Evolutionary conservation across 2,888 invertebrate genomes (phyloP), one percentile per base, ranked within the genome.

Genomic region (Aphrophora alni): DNA sequence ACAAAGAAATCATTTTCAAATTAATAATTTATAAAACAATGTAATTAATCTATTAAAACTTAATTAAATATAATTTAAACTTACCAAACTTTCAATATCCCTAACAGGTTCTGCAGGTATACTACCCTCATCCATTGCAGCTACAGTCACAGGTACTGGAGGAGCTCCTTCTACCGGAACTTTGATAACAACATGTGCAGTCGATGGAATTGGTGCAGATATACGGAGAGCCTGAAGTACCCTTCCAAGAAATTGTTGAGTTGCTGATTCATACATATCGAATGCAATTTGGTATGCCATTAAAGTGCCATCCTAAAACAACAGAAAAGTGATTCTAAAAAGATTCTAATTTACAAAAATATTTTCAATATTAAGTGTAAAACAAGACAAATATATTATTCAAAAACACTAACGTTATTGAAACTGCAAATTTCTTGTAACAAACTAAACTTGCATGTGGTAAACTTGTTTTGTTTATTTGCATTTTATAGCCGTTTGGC

Each of bases 201-300:
- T 91, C 83, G 90, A 90, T 0, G 90, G 90, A 33, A 89, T 88
- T 12, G 94, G 92, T 85, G 94, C 95, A 7, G 93, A 93, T 92
- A 81, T 93, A 85, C 94, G 91, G 8, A 98, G 89, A 24, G 96
- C 95, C 87, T 95, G 94, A 83, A 97, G 89, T 12, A 98, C 96
- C 85, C 95, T 92, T 12, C 95, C 95, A 76, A 99, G 90, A 88
- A 98, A 98, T 88, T 99, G 98, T 89, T 99, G 99, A 0, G 98
- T 98, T 0, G 99, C 99, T 69, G 98, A 98, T 88, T 99, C 99
- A 87, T 99, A 99, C 85, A 99, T 91, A 91, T 99, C 99, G 89
- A 99, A 99, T 0, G 95, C 98, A 86, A 99, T 98, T 90, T 99
- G 99, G 89, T 98, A 99, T 0, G 98, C 98, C 97, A 99, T 98